Percentiles rank a stretch among this genome's conserved stretches.
Conservation (phyloP, 1,140 invertebrate genomes). For the Acyrthosiphon pisum region DNA sequence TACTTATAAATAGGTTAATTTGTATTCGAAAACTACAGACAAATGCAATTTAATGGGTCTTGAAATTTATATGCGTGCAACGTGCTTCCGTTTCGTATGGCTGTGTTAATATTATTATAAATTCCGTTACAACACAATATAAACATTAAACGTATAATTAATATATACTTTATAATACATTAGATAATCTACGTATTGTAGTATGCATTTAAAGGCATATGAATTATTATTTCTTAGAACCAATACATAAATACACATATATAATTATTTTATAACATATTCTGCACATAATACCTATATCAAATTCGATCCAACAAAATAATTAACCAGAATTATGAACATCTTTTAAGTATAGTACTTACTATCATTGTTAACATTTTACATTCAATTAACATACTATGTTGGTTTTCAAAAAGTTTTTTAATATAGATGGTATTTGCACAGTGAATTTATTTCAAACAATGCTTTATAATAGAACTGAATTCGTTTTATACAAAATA, state of each 20-base stretch:
- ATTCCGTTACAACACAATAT: not conserved
- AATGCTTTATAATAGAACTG: not conserved
- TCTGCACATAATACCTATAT: too few relatives aligned
- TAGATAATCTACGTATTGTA: not conserved
- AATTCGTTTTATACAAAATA: not conserved
- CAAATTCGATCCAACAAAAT: not conserved
- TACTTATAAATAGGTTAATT: not conserved
- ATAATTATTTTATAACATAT: too few relatives aligned
- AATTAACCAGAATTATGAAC: not conserved
- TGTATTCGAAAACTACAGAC: not conserved
- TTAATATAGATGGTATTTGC: not conserved
- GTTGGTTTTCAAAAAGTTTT: not conserved
- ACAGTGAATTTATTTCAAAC: not conserved
- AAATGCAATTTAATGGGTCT: not conserved
- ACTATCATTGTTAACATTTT: not conserved
- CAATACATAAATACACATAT: not conserved
- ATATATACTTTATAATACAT: not conserved
- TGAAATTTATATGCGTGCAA: not conserved
- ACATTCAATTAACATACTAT: not conserved
- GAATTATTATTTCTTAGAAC: not conserved
- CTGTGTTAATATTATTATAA: not conserved
- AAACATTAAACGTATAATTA: not conserved
- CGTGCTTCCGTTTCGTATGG: not conserved
- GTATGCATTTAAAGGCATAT: not conserved
- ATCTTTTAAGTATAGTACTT: not conserved